Base-by-base conservation (phyloP, 1,140 invertebrate genomes). In the Dendrolimus punctatus region DNA sequence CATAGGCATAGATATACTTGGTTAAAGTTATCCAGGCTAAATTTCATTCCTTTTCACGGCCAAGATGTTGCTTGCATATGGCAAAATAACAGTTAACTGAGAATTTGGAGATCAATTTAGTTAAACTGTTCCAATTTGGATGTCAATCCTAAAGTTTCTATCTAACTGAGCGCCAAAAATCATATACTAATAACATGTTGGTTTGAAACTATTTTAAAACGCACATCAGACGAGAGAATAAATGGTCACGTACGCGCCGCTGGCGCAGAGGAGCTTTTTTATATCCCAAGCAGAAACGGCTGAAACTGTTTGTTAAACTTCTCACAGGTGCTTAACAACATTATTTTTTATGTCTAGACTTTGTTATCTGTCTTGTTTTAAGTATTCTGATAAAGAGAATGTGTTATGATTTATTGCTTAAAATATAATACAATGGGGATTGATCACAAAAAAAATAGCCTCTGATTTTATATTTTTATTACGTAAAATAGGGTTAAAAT, bases 231-330 rank as follows among this genome's bases (percentile, higher is more conserved):
- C 60, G 64, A 69, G 58, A 50, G 60, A 60, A 71, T 70, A 76
- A 75, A 68, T 64, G 68, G 68, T 75, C 77, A 75, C 77, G 70
- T 76, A 78, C 59, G 50, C 53, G 60, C 53, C 61, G 58, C 66
- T 66, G 63, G 54, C 65, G 60, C 54, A 23, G 23, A 62, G 43
- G 60, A 74, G 68, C 71, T 72, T 75, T 74, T 57, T 74, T 73
- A 74, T 67, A 69, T 59, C 49, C 66, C 58, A 66, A 64, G 60
- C 70, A 53, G 48, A 49, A 8, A 23, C 8, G 23, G 36, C 44
- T 38, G 8, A 39, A 50, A 36, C 8, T 38, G 2, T 36, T 36
- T 38, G 5, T 23, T 46, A 38, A 46, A 46, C 36, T 23, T 23
- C 23, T 46, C 46, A 6, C 23, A 46, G 23, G 23, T 38, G 36